Conservation (phyloP, 2,113 vertebrate genomes). For the Odobenus rosmarus region DNA sequence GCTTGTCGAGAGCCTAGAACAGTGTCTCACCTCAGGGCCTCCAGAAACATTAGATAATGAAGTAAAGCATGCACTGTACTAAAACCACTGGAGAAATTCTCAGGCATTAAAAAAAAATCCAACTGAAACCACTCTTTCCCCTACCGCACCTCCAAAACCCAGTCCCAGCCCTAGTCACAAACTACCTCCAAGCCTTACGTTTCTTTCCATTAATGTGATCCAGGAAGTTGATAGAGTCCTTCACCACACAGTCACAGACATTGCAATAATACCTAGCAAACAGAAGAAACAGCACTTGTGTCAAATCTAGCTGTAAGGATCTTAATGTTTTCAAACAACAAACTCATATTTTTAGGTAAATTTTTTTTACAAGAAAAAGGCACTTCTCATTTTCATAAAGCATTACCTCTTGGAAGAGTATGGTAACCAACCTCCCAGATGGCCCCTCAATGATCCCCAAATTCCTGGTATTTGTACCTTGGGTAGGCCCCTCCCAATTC, state of each 20-base stretch:
- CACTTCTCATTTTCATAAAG: slow-evolving; percentile 39
- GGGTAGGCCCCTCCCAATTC: neutral
- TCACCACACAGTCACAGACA: slow-evolving; percentile 99
- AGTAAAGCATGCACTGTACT: neutral
- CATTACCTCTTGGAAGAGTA: neutral
- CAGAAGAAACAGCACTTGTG: slow-evolving; percentile 32
- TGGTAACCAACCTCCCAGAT: neutral
- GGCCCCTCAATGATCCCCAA: neutral
- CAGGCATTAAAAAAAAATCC: neutral
- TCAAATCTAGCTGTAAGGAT: slow-evolving; percentile 25
- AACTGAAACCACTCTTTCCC: neutral
- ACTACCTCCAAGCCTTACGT: slow-evolving; percentile 89
- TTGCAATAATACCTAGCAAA: slow-evolving; percentile 96
- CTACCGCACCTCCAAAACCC: slow-evolving; percentile 19
- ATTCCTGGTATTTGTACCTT: neutral
- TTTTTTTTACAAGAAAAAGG: neutral
- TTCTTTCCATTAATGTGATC: slow-evolving; percentile 99
- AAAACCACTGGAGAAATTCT: neutral
- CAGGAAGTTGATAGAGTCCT: slow-evolving; percentile 99
- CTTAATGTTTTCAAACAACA: slow-evolving; percentile 43
- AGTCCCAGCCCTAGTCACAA: slow-evolving; percentile 31
- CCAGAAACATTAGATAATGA: slow-evolving; percentile 46
- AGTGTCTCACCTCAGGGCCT: neutral
- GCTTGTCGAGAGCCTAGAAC: neutral
- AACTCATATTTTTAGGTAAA: slow-evolving; percentile 21